Evolutionary conservation across 2,888 invertebrate species (phyloP).

Genomic region (Heteromurus nitidus): DNA sequence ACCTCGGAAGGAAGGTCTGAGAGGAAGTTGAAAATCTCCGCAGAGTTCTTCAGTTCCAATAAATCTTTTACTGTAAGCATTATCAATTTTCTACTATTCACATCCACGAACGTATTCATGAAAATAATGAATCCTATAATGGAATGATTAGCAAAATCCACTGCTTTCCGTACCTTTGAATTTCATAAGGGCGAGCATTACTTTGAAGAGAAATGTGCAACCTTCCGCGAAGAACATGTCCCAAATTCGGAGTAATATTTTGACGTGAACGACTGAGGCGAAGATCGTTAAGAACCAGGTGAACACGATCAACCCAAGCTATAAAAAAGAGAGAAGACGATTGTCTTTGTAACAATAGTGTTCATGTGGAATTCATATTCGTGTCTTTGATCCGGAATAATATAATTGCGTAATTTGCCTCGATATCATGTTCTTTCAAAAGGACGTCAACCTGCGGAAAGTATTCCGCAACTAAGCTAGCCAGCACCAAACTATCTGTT

Average conservation of each 20-base stretch:
- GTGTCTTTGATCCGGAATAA: slow-evolving; percentile 77
- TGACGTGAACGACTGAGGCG: slow-evolving; percentile 97
- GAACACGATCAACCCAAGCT: slow-evolving; percentile 94
- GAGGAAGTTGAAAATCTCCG: slow-evolving; percentile 97
- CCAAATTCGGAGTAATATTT: slow-evolving; percentile 94
- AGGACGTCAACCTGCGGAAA: slow-evolving; percentile 92
- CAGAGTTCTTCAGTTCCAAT: slow-evolving; percentile 92
- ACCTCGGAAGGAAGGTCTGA: slow-evolving; percentile 97
- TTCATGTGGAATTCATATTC: not conserved
- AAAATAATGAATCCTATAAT: no score
- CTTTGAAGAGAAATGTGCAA: slow-evolving; percentile 93
- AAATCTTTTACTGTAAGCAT: slow-evolving; percentile 85
- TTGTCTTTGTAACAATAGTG: no score
- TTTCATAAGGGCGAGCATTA: slow-evolving; percentile 95
- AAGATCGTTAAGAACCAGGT: slow-evolving; percentile 99
- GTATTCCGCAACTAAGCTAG: slow-evolving; percentile 91
- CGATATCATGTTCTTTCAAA: slow-evolving; percentile 90
- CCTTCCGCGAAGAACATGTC: slow-evolving; percentile 98
- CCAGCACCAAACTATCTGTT: slow-evolving; percentile 96
- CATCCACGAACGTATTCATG: no score
- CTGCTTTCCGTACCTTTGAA: slow-evolving; percentile 82
- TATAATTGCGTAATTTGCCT: slow-evolving; percentile 70
- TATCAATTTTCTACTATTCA: no score
- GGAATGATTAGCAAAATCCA: no score
- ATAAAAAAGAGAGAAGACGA: slow-evolving; percentile 77